Conservation (phyloP, 2,113 vertebrate genomes). For the Neomonachus schauinslandi region DNA sequence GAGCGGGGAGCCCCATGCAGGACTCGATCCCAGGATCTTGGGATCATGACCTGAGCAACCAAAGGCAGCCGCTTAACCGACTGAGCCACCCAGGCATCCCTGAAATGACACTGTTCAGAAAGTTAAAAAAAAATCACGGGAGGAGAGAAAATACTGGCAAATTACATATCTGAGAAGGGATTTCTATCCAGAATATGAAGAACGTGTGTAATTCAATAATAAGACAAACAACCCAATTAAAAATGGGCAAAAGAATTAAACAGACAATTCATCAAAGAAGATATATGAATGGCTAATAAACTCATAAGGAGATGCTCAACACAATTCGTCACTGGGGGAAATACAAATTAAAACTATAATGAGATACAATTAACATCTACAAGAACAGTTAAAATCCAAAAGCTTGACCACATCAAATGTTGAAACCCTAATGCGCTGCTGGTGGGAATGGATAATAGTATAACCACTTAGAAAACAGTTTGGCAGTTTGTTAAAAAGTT, state of each 20-base stretch:
- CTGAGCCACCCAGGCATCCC: no score
- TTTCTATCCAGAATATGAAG: not conserved
- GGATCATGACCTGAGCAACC: no score
- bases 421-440: not conserved
- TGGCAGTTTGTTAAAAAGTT: not conserved
- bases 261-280: not conserved
- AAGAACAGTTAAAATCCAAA: not conserved
- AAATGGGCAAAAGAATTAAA: not conserved
- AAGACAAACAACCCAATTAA: constrained; percentile 15
- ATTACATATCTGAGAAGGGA: not conserved
- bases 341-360: not conserved
- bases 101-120: not conserved
- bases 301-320: not conserved
- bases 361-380: not conserved
- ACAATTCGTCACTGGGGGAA: not conserved
- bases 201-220: not conserved
- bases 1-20: not conserved
- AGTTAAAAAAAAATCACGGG: not conserved
- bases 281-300: not conserved
- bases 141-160: not conserved
- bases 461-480: not conserved
- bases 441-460: not conserved
- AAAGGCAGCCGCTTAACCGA: no score
- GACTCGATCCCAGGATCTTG: no score
- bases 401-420: not conserved